Evolutionary conservation across 2,888 invertebrate species (phyloP), one percentile per base, ranked within the genome.

Genomic region (Lathronympha strigana): DNA sequence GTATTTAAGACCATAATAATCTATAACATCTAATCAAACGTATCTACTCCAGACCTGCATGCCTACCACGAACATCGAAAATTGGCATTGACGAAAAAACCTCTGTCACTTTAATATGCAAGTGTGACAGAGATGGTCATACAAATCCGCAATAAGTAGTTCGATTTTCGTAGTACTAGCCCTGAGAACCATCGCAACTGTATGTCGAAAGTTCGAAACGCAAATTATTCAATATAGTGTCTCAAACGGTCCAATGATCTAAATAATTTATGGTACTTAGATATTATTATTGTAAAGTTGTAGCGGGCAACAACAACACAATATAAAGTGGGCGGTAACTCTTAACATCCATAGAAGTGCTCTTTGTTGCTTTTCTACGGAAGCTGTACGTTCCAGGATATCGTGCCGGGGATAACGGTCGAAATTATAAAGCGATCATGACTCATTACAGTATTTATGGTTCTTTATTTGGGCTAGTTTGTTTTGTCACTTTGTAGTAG

Each of bases 351-450:
- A 17, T 40, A 23, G 36, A 19, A 15, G 28, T 25, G 36, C 21
- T 47, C 53, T 61, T 66, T 66, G 66, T 64, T 45, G n/a, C 17
- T 21, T 43, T 61, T 66, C 47, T 38, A 31, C 45, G 53, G 66
- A 66, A 66, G 64, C 66, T 38, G 47, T 21, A 23, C 47, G 51
- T 60, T 53, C 45, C 36, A 43, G 43, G 51, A 60, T 53, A 36
- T 36, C 40, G 53, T 21, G 21, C 28, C 33, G 53, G 33, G 28
- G 43, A 53, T 40, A 63, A 63, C 38, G 43, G 33, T 43, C 63
- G 50, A 58, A n/a, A 63, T 58, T 58, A 58, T 58, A 58, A 55
- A 51, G 28, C 43, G 57, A 63, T 63, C 57, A 62, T 47, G 62
- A 63, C 17, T 63, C 54, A 58, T 63, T 58, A 25, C 23, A 13